Evolutionary conservation across 2,888 invertebrate genomes (phyloP).

Genomic region (Morpho helenor): DNA sequence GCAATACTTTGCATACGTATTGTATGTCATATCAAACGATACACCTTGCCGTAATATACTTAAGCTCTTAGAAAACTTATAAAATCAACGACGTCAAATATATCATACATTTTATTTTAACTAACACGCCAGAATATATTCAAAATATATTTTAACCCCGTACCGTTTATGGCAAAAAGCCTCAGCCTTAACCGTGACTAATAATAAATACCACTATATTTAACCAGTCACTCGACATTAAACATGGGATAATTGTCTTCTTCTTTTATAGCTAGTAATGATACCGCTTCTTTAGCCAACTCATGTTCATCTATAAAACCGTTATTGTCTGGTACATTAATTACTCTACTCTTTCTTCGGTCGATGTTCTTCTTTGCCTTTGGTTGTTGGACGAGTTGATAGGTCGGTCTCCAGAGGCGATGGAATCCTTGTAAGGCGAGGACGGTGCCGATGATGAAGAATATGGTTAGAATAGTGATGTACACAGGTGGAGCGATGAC

Average conservation of each 20-base stretch:
- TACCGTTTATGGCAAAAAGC: no score
- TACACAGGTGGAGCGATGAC: conserved; percentile 73
- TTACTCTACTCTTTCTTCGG: conserved; percentile 41
- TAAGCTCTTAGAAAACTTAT: no score
- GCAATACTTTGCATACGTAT: no score
- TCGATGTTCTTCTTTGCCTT: conserved; percentile 30
- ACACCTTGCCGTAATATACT: no score
- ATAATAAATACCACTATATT: no score
- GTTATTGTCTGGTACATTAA: conserved; percentile 47
- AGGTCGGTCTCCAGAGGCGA: conserved; percentile 51
- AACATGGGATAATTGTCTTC: conserved; percentile 34
- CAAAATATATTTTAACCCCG: no score
- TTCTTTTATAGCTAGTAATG: conserved; percentile 53
- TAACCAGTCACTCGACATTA: no score
- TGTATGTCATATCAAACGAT: no score
- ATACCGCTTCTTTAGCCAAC: conserved; percentile 54
- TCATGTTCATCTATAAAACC: conserved; percentile 48
- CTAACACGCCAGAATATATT: no score
- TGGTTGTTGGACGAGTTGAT: conserved; percentile 44
- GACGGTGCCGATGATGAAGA: conserved; percentile 64
- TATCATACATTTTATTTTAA: no score
- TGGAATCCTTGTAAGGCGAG: conserved; percentile 59
- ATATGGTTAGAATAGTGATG: conserved; percentile 59
- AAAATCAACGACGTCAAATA: no score
- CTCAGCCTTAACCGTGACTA: no score